These are phyloP conservation scores for Hoplostethus atlanticus DNA, from an alignment of 2,797 vertebrate species.

Conservation along the genomic window DNA sequence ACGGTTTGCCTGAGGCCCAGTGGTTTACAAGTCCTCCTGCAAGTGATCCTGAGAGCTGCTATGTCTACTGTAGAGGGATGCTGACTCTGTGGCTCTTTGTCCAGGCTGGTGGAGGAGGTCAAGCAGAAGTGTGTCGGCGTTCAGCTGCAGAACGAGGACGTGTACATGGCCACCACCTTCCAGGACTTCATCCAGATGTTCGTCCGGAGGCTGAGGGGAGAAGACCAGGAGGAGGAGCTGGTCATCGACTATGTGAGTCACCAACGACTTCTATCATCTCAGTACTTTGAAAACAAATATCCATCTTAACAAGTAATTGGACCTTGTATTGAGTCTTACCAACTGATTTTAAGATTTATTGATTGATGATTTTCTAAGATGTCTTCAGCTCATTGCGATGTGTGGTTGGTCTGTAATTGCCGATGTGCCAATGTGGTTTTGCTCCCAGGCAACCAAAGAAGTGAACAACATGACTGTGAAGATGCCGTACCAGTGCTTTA, in stretches of 20 bases:
- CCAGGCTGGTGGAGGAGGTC: slow-evolving; percentile 94
- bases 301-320: too few species aligned
- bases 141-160: slow-evolving; percentile 93
- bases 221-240: slow-evolving; percentile 90
- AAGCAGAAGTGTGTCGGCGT: slow-evolving; percentile 90
- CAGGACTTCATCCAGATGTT: slow-evolving; percentile 94
- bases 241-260: slow-evolving; percentile 89
- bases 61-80: too few species aligned
- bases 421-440: background rate
- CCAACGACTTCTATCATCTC: background rate
- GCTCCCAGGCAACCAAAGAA: slow-evolving; percentile 87
- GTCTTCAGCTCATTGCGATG: too few species aligned
- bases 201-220: slow-evolving; percentile 90
- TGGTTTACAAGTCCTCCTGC: background rate
- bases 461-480: slow-evolving; percentile 94
- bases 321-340: too few species aligned
- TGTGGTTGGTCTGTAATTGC: background rate
- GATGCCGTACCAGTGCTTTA: slow-evolving; percentile 96
- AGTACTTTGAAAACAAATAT: background rate
- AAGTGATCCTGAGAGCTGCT: too few species aligned
- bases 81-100: background rate
- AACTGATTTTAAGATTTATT: too few species aligned
- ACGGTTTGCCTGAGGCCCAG: too few species aligned
- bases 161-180: slow-evolving; percentile 95
- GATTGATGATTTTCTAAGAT: too few species aligned